phyloP scores from a whole-genome alignment of 2,113 vertebrate species.

The Axis porcinus region DNA sequence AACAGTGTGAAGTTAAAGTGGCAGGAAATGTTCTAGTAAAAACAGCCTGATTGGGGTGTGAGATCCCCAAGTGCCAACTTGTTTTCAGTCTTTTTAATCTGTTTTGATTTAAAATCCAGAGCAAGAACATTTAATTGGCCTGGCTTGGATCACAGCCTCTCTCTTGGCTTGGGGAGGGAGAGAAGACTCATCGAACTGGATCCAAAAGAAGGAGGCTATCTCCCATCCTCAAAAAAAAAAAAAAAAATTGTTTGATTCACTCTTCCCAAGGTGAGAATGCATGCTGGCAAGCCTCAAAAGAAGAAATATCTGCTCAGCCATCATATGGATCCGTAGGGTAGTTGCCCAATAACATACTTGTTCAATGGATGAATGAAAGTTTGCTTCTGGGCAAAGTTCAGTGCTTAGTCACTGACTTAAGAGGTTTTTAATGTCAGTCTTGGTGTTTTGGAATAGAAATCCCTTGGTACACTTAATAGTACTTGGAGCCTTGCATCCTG shows the following conservation, averaged over 20 bases:
- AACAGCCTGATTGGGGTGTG: neutral
- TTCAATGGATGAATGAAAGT: neutral
- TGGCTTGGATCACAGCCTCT: neutral
- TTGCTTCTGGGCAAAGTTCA: neutral
- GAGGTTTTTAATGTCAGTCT: neutral
- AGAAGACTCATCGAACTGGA: neutral
- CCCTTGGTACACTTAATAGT: neutral
- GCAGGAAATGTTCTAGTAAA: conserved; percentile 24
- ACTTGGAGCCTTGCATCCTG: neutral
- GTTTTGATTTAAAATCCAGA: conserved; percentile 50
- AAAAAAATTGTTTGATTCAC: neutral
- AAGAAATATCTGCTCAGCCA: neutral
- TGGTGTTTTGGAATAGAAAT: neutral
- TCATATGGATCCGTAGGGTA: neutral
- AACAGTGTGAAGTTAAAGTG: neutral
- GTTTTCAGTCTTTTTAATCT: conserved; percentile 30
- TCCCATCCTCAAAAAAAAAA: neutral
- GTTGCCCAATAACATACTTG: neutral
- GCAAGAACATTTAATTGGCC: conserved; percentile 8
- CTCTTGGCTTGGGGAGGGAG: neutral
- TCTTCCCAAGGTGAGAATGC: neutral
- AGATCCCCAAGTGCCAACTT: neutral
- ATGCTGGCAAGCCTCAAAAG: neutral
- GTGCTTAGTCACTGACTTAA: neutral
- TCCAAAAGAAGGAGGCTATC: neutral